Conservation (phyloP, 2,113 vertebrate genomes). For the Pseudopipra pipra region DNA sequence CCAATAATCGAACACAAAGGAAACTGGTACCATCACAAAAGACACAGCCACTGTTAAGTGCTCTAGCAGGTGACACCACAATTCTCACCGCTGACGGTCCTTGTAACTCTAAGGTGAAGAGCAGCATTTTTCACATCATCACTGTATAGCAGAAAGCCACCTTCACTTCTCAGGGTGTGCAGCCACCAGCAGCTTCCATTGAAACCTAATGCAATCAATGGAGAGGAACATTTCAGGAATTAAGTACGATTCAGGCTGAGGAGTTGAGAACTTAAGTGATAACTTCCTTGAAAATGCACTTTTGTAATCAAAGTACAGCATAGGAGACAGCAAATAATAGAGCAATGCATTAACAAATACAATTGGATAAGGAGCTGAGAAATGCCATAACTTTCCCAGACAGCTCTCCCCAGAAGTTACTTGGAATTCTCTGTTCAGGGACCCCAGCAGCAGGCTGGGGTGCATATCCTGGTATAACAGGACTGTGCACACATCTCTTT, state of each 20-base stretch:
- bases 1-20: neutral
- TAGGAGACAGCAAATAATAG: neutral
- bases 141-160: fast-evolving
- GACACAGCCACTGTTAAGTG: no score
- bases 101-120: neutral
- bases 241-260: neutral
- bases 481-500: neutral
- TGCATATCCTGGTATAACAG: neutral
- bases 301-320: neutral
- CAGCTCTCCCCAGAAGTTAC: neutral
- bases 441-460: neutral
- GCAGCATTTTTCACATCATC: neutral
- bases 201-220: neutral
- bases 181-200: fast-evolving
- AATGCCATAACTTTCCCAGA: neutral
- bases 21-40: neutral
- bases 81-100: neutral
- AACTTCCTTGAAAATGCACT: neutral
- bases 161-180: neutral
- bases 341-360: neutral
- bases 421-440: neutral
- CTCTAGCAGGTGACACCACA: fast-evolving
- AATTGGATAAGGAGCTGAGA: neutral
- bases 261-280: neutral
- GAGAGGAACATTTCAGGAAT: neutral